Base-by-base conservation (phyloP, 2,113 vertebrate species). In the Clinocottus analis region DNA sequence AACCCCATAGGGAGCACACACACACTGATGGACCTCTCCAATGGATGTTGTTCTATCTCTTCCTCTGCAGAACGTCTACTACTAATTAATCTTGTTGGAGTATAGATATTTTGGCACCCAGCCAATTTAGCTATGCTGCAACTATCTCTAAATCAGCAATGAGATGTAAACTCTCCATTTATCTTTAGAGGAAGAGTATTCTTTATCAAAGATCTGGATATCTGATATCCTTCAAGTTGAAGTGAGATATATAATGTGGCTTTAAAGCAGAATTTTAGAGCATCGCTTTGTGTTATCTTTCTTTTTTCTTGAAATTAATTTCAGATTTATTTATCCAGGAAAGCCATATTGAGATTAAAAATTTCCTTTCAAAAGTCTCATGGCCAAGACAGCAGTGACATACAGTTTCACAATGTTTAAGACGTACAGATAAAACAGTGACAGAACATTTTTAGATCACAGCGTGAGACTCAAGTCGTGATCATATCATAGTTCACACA, bases 171-270 rank as follows among this genome's bases (percentile, higher is more conserved):
- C 29, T 21, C 13, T 31, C 1, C 6, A 35, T 9, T 19, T 29
- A 33, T 66, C 33, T n/a, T 39, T 43, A 21, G 59, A 51, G 41
- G 58, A 45, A 10, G 17, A 23, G 9, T 17, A 4, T 13, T 70
- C 19, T 58, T 60, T 49, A 29, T 79, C 2, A 25, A 14, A 37
- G 21, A 72, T 72, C 2, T 41, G 14, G 63, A 11, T 16, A 45
- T 43, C 39, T 61, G 45, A 41, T 51, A 63, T 60, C n/a, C 41
- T 65, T 64, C 29, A 51, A 55, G 56, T 33, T 31, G 12, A 37
- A 66, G 6, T 19, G 16, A 69, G 31, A 64, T 14, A 74, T 71
- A 12, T n/a, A n/a, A 68, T 13, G 29, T 41, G 43, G 67, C 23
- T 47, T 35, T 51, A 55, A 51, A 47, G 27, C 12, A 21, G 29